Percentiles rank a stretch among this genome's conserved stretches.
These are phyloP conservation scores for Cyclina sinensis DNA, from an alignment of 1,140 invertebrate genomes.

Conservation along the genomic window DNA sequence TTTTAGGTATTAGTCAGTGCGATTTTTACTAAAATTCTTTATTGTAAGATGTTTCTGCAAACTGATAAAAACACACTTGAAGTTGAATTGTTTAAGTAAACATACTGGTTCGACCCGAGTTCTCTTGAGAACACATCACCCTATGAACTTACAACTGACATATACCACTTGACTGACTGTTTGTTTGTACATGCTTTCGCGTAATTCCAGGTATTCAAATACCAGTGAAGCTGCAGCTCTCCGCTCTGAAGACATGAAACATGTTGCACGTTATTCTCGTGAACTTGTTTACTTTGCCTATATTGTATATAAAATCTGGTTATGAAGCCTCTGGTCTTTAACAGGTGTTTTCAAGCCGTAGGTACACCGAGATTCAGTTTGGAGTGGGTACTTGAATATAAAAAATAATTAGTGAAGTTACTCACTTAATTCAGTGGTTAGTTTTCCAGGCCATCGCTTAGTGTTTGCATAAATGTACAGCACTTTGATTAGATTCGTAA, in stretches of 20 bases:
- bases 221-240: not conserved
- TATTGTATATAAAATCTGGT: not conserved
- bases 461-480: no score
- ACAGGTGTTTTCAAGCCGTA: not conserved
- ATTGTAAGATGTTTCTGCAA: no score
- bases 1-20: no score
- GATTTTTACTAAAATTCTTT: no score
- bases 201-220: not conserved
- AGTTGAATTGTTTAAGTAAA: no score
- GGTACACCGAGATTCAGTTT: not conserved
- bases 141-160: not conserved
- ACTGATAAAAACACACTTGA: no score
- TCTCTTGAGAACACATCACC: no score
- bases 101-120: no score
- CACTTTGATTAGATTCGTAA: no score
- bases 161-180: not conserved
- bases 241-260: not conserved
- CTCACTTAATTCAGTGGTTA: no score
- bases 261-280: not conserved
- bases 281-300: not conserved
- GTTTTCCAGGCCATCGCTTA: no score
- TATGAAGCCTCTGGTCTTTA: not conserved
- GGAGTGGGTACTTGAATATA: not conserved
- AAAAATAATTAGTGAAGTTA: no score
- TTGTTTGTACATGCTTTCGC: constrained; percentile 8